phyloP scores from a whole-genome alignment of 2,113 vertebrate species.

The Cettia cetti region DNA sequence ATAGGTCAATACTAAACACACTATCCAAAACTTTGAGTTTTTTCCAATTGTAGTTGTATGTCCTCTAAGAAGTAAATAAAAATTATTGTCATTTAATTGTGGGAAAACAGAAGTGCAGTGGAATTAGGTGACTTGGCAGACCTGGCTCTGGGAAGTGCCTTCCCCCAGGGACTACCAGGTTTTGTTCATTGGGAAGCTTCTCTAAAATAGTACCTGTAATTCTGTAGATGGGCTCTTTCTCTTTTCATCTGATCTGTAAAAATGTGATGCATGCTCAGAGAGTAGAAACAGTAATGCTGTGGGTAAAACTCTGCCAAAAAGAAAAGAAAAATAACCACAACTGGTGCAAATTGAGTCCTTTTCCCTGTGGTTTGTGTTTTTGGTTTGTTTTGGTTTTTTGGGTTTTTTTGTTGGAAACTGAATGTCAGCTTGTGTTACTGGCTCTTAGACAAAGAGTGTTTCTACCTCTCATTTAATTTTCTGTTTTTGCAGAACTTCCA shows the following conservation, averaged over 20 bases:
- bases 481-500: slow-evolving; percentile 79
- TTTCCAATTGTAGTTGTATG: not conserved
- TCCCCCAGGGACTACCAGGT: not conserved
- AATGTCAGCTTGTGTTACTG: not conserved
- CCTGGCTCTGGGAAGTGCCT: not conserved
- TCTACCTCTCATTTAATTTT: not conserved
- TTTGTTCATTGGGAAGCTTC: not conserved
- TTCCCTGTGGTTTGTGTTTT: not conserved
- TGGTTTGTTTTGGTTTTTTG: no score
- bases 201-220: not conserved
- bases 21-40: not conserved
- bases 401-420: no score
- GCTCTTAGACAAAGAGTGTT: not conserved
- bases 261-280: not conserved
- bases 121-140: not conserved
- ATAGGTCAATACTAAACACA: not conserved
- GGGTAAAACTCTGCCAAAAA: not conserved
- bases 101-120: not conserved
- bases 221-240: not conserved
- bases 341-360: not conserved
- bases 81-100: not conserved
- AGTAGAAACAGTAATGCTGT: not conserved
- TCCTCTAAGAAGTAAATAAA: not conserved
- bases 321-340: no score
- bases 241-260: not conserved